These are phyloP conservation scores for Eupithecia vulgata DNA, from an alignment of 2,888 invertebrate species.

Conservation along the genomic window DNA sequence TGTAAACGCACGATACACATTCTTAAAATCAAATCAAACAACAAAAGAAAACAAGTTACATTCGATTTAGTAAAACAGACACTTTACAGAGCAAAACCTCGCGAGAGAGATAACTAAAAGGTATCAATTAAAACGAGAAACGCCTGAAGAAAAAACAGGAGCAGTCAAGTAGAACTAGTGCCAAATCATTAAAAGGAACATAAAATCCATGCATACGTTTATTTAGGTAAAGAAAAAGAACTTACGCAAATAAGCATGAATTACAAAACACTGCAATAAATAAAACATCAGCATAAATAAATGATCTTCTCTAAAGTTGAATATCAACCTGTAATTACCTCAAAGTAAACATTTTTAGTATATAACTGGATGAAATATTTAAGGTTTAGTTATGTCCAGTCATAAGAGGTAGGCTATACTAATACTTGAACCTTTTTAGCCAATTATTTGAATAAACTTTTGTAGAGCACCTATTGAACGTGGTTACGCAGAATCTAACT, in stretches of 20 bases:
- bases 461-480: no score
- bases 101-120: not conserved
- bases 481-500: no score
- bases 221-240: not conserved
- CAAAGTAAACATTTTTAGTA: no score
- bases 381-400: no score
- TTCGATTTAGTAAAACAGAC: not conserved
- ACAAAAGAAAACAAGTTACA: not conserved
- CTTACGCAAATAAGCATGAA: constrained; percentile 2
- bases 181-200: not conserved
- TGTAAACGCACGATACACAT: not conserved
- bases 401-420: no score
- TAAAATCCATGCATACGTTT: not conserved
- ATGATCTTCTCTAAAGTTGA: no score
- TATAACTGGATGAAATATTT: no score
- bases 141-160: constrained; percentile 9
- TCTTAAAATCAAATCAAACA: not conserved
- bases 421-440: no score
- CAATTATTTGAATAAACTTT: no score
- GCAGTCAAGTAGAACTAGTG: not conserved
- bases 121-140: not conserved
- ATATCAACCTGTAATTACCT: no score
- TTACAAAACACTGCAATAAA: not conserved
- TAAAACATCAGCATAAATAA: not conserved
- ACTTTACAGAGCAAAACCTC: not conserved